Evolutionary conservation across 2,113 vertebrate genomes (phyloP), one percentile per base, ranked within the genome.

Genomic region (Pteronura brasiliensis): DNA sequence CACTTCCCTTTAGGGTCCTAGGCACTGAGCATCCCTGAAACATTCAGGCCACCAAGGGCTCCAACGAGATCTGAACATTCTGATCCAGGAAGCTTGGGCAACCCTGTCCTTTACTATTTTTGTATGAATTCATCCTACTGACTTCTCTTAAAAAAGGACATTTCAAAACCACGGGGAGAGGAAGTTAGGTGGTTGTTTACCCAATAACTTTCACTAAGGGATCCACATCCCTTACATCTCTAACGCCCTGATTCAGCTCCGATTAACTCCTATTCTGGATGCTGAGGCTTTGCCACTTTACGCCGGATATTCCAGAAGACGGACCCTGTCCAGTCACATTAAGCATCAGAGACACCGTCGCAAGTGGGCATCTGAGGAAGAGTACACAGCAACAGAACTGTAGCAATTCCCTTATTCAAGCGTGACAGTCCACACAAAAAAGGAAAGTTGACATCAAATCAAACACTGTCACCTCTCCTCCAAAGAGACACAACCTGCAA

Each of bases 211-310:
- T 90, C 91, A 85, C 76, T 81, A 72, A 36, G 14, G 63, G 47
- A 21, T 18, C 87, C 14, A 72, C 81, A 87, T 69, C 71, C 74
- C 59, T 34, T 42, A 42, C 42, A 20, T 97, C 98, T 87, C 88
- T 80, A 63, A 13, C 7, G 4, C 17, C 81, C 29, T 14, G 49
- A 82, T 55, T 80, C 49, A n/a, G 18, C 69, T 90, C 52, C 74
- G 76, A 67, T 42, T 42, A 47, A 47, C 61, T 61, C n/a, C 87
- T 93, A 9, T 21, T 77, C 49, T 82, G 74, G 65, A 25, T 17
- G 27, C 18, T 6, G 55, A 69, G 42, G 55, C 34, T 55, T 39
- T 65, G 92, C 25, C 57, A 74, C 39, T 55, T 83, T 49, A 74
- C 55, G 71, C 86, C 39, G 34, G 39, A 47, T 81, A n/a, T 36